Conservation (phyloP, 1,140 invertebrate species). For the Tetramorium simillimum region DNA sequence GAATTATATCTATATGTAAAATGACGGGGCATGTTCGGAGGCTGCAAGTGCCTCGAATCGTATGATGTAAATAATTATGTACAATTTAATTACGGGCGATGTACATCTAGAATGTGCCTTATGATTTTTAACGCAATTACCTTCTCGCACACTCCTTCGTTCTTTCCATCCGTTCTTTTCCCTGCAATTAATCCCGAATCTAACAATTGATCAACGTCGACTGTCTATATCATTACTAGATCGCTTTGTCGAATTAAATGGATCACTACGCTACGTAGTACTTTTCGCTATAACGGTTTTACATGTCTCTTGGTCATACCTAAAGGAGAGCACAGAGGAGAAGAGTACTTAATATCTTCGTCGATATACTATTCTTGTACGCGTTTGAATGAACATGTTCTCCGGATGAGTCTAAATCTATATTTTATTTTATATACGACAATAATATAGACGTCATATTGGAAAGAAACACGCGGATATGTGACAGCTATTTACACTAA, state of each 20-base stretch:
- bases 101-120: neutral
- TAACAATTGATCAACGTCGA: constrained; percentile 36
- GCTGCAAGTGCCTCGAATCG: constrained; percentile 45
- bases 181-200: neutral
- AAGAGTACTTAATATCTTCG: constrained; percentile 68
- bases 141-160: neutral
- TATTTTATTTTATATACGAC: neutral
- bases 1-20: constrained; percentile 52
- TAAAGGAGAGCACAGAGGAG: constrained; percentile 62
- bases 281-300: constrained; percentile 46
- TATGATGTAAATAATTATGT: constrained; percentile 66
- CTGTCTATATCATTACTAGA: constrained; percentile 65
- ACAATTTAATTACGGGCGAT: constrained; percentile 5
- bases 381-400: constrained; percentile 7
- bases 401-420: constrained; percentile 15
- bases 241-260: constrained; percentile 38
- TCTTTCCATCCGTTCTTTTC: neutral
- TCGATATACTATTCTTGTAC: constrained; percentile 4
- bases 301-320: constrained; percentile 60
- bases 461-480: neutral
- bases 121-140: constrained; percentile 1
- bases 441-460: neutral
- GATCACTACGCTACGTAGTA: constrained; percentile 27
- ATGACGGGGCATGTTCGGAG: neutral
- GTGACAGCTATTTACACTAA: constrained; percentile 65